Evolutionary conservation across 1,140 invertebrate species (phyloP).

Genomic region (Drosophila erecta): DNA sequence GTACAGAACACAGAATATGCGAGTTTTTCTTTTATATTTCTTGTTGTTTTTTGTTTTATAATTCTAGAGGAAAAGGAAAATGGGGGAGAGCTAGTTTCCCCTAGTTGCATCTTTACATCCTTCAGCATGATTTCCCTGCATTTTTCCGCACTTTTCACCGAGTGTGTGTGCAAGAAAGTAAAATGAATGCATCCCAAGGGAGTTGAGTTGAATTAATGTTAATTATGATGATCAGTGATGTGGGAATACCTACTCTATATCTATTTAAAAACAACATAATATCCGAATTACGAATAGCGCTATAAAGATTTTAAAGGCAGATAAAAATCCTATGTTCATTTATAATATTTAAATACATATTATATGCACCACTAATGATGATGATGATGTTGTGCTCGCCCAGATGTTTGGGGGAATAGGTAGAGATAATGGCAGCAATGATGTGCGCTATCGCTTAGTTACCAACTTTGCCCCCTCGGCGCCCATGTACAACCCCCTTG

Average conservation of each 20-base stretch:
- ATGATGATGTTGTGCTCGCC: conserved; percentile 1
- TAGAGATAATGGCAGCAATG: conserved; percentile 11
- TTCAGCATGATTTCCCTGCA: conserved; percentile 24
- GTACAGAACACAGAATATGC: background rate
- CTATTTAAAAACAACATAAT: too few relatives aligned
- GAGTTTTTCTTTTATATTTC: background rate
- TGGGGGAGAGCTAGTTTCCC: conserved; percentile 23
- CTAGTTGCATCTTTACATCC: conserved; percentile 24
- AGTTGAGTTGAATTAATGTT: conserved; percentile 7
- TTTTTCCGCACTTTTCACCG: conserved; percentile 25
- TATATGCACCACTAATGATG: background rate
- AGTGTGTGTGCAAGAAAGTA: conserved; percentile 31
- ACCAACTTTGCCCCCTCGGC: background rate
- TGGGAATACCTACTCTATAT: background rate
- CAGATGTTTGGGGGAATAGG: conserved; percentile 1
- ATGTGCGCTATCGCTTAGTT: conserved; percentile 27
- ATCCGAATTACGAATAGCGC: background rate
- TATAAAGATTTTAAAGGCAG: too few relatives aligned
- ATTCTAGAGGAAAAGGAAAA: background rate
- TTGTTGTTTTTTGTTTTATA: background rate
- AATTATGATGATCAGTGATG: conserved; percentile 15
- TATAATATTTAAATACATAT: too few relatives aligned
- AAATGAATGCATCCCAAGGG: conserved; percentile 27
- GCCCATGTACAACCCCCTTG: background rate
- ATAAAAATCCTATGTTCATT: too few relatives aligned